phyloP scores from a whole-genome alignment of 1,140 invertebrate genomes.

The Mesaphorura yosii region DNA sequence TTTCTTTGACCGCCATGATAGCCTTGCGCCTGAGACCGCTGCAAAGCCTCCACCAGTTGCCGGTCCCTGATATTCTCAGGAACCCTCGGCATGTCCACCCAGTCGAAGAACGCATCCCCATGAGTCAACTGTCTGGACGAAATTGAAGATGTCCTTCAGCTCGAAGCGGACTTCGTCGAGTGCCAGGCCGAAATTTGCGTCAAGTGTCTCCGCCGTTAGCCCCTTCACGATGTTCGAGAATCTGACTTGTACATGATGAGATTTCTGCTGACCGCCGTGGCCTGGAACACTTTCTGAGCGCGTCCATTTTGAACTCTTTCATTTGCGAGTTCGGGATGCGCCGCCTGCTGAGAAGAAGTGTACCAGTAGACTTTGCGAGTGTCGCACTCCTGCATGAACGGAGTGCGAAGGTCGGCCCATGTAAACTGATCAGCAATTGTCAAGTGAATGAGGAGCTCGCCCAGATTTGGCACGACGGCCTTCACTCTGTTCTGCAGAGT shows the following conservation, averaged over 20 bases:
- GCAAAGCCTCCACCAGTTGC: background rate
- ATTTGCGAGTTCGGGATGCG: background rate
- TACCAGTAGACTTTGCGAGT: slow-evolving; percentile 13
- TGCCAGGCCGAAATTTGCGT: slow-evolving; percentile 4
- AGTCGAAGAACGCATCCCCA: slow-evolving; percentile 10
- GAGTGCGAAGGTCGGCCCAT: background rate
- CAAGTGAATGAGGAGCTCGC: background rate
- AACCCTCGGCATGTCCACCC: background rate
- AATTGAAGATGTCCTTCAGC: slow-evolving; percentile 3
- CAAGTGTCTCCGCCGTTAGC: background rate
- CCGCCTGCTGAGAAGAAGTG: background rate
- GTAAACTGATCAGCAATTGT: background rate
- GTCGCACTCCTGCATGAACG: slow-evolving; percentile 11
- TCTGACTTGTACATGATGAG: slow-evolving; percentile 12
- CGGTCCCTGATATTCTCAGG: background rate
- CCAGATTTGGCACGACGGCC: background rate
- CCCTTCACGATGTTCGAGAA: slow-evolving; percentile 7
- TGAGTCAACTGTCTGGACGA: background rate
- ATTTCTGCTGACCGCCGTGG: slow-evolving; percentile 4
- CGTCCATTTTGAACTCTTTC: background rate
- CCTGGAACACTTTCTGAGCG: background rate
- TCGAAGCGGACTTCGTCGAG: background rate
- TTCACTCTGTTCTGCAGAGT: background rate
- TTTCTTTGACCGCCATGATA: too few species aligned
- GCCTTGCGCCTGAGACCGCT: background rate